Conservation (phyloP, 1,140 invertebrate genomes). For the Holcopasites calliopsidis region DNA sequence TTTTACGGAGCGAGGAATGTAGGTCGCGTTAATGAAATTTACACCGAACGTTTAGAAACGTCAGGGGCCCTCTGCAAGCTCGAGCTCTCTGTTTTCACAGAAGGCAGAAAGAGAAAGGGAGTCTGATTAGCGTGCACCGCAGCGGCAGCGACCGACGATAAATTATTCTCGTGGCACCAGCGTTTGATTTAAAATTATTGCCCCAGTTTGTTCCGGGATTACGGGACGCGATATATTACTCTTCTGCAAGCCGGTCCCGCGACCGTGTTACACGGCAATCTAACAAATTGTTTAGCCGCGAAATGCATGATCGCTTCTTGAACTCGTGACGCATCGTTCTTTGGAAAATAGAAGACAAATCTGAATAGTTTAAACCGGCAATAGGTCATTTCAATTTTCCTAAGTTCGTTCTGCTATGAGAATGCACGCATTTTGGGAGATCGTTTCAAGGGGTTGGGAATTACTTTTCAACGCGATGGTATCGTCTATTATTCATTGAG, state of each 20-base stretch:
- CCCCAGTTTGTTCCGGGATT: slow-evolving; percentile 66
- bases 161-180: slow-evolving; percentile 62
- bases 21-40: slow-evolving; percentile 60
- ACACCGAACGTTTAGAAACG: slow-evolving; percentile 55
- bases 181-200: slow-evolving; percentile 71
- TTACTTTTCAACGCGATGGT: not conserved
- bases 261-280: slow-evolving; percentile 36
- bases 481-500: not conserved
- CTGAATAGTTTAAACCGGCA: not conserved
- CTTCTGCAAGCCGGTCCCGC: slow-evolving; percentile 39
- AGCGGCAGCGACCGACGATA: slow-evolving; percentile 50
- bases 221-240: slow-evolving; percentile 63
- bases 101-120: not conserved
- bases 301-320: slow-evolving; percentile 41
- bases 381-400: not conserved
- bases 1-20: slow-evolving; percentile 37
- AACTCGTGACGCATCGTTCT: not conserved
- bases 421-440: too few species aligned
- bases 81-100: too few species aligned
- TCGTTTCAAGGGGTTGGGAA: not conserved
- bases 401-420: too few species aligned
- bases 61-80: slow-evolving; percentile 24
- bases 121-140: slow-evolving; percentile 53
- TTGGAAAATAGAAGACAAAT: not conserved
- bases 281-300: slow-evolving; percentile 60